Evolutionary conservation across 2,888 invertebrate species (phyloP), one percentile per base, ranked within the genome.

Genomic region (Keiferia lycopersicella): DNA sequence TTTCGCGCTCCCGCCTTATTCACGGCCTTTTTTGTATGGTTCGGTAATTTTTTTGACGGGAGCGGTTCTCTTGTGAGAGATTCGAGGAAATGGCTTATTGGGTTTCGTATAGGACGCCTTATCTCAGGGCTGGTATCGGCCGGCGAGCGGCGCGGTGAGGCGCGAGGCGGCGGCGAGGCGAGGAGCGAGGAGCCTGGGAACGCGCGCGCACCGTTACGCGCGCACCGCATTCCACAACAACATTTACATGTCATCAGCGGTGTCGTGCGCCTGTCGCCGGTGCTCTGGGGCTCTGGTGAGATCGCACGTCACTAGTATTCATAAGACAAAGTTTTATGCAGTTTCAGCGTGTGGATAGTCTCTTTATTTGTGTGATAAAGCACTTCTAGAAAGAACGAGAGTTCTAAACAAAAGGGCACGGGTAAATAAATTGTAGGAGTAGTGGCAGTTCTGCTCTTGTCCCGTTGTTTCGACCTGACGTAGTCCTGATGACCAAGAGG

Each of bases 21-120:
- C 87, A 88, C 79, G 74, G 78, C 71, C 75, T 80, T 85, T 90
- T 56, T 56, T 56, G 82, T 83, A 75, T 71, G 74, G 78, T 79
- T 87, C 83, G 80, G 83, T 85, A 70, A 78, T 84, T 88, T 87
- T 87, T 88, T 90, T 83, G 77, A 83, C 80, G 77, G 81, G 83
- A 85, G 89, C 89, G 88, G 86, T 83, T 81, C 84, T 83, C 82
- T 83, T 88, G 86, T 85, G 86, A 85, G 87, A 82, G 76, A 81
- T 91, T 88, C 90, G 83, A 88, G 88, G 90, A 91, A 91, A 91
- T 83, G 79, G 88, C 88, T 89, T 90, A 88, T 89, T 89, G 88
- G 88, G 86, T 88, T 89, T 90, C 85, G 82, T 86, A 85, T 82
- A 84, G 84, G 83, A 74, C 78, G 68, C 79, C 84, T 88, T 89